Base-by-base conservation (phyloP, 2,113 vertebrate genomes). In the Macrotis lagotis region DNA sequence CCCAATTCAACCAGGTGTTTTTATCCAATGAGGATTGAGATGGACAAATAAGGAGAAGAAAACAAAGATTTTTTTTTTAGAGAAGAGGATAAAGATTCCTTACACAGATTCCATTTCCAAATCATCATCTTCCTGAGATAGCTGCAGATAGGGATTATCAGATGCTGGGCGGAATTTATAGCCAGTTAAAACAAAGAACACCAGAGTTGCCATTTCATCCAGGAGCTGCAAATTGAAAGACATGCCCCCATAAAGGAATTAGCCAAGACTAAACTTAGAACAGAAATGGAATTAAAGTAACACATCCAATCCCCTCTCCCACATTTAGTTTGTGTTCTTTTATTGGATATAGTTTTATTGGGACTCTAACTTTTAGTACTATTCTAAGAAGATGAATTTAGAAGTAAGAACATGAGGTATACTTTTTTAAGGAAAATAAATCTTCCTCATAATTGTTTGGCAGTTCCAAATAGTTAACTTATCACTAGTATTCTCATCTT, bases 101-200 rank as follows among this genome's bases (percentile, higher is more conserved):
- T 98, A 99, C 99, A 99, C 99, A 74, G 99, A 98, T n/a, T 99
- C 99, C 98, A 99, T 99, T 96, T 99, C 99, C 97, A 99, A 94
- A 96, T 99, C 99, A 51, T 99, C 99, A 0, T 99, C 99, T 0
- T 99, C 99, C 92, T 99, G 99, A 94, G 99, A 99, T n/a, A 99
- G 98, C 51, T 99, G 99, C 8, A 99, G 98, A 92, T 99, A 99
- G 14, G 99, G 99, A 97, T 99, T 99, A 94, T 99, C 99, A 31
- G 99, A 99, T 1, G 99, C 99, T 0, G 99, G 99, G 25, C 98
- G 98, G 98, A 99, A 99, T 91, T 99, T 99, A 97, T 99, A 99
- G 7, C 99, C 99, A 0, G 99, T 99, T 7, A 99, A 98, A 48
- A 99, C 98, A 66, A 99, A 99, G 98, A 99, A 99, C 44, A 99